Conservation (phyloP, 2,888 invertebrate genomes). For the Aspidiotus rigidus region DNA sequence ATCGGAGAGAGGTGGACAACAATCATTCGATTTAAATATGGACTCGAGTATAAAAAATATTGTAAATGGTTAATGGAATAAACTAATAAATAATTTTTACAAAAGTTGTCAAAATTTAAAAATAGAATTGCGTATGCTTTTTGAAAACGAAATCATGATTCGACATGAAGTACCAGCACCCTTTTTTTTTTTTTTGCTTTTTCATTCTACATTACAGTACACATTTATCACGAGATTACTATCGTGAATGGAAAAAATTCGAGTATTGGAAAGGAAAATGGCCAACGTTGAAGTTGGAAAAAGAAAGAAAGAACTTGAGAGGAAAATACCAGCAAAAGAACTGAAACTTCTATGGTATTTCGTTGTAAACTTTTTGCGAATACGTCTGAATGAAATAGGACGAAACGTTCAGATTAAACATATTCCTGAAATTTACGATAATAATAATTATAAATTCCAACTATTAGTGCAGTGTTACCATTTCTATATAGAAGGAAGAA, state of each 20-base stretch:
- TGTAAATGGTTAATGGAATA: slow-evolving; percentile 19
- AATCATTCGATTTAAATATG: too few relatives aligned
- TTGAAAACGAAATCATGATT: background rate
- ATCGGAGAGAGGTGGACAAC: too few relatives aligned
- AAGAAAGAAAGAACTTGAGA: background rate
- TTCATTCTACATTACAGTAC: slow-evolving; percentile 1
- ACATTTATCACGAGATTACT: background rate
- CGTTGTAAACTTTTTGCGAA: too few relatives aligned
- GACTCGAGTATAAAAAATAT: too few relatives aligned
- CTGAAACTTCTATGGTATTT: too few relatives aligned
- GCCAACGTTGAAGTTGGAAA: background rate
- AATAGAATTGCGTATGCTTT: background rate
- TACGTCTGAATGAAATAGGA: background rate
- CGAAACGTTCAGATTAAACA: background rate
- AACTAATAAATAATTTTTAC: slow-evolving; percentile 8
- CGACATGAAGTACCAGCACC: background rate
- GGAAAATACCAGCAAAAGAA: background rate
- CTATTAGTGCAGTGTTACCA: slow-evolving; percentile 10
- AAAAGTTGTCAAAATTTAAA: background rate
- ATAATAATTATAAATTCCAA: slow-evolving; percentile 7
- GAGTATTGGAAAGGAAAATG: background rate
- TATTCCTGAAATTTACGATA: slow-evolving; percentile 3
- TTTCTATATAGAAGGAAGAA: background rate
- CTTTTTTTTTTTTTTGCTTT: background rate
- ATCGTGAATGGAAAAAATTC: background rate